These are phyloP conservation scores for Strigamia transsilvanica DNA, from an alignment of 2,888 invertebrate genomes.

Conservation along the genomic window DNA sequence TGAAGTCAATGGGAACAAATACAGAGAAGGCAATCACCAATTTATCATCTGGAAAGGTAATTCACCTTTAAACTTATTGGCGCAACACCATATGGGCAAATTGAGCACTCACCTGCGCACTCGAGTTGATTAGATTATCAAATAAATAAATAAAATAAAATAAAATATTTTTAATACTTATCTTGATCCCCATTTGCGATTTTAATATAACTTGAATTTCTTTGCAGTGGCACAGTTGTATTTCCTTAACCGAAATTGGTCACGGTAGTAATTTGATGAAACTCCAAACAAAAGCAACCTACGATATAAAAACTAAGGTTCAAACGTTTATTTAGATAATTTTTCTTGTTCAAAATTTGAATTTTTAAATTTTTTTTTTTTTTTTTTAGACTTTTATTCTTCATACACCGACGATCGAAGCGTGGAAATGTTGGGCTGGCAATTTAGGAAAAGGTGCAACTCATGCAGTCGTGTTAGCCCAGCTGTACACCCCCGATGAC, in stretches of 20 bases:
- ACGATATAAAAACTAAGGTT: constrained; percentile 73
- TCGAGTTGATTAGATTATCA: too few species aligned
- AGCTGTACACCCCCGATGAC: constrained; percentile 81
- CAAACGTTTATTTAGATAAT: background rate
- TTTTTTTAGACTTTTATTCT: constrained; percentile 72
- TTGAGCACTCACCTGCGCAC: too few species aligned
- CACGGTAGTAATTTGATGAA: constrained; percentile 91
- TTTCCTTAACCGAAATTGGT: constrained; percentile 86
- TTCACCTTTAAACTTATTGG: too few species aligned
- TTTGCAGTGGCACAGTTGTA: constrained; percentile 78
- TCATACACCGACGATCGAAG: constrained; percentile 78
- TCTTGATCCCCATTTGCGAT: too few species aligned
- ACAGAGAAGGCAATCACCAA: background rate
- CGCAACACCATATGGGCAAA: too few species aligned
- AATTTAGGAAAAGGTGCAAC: constrained; percentile 75
- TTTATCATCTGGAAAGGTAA: background rate
- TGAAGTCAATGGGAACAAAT: background rate
- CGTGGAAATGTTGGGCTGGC: constrained; percentile 89
- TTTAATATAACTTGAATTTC: background rate
- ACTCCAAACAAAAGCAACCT: constrained; percentile 86
- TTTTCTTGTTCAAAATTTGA: background rate
- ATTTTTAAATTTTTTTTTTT: too few species aligned
- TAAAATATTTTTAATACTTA: too few species aligned
- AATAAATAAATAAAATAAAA: too few species aligned
- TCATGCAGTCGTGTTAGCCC: constrained; percentile 87